Evolutionary conservation across 2,888 invertebrate species (phyloP).

Genomic region (Abrostola tripartita): DNA sequence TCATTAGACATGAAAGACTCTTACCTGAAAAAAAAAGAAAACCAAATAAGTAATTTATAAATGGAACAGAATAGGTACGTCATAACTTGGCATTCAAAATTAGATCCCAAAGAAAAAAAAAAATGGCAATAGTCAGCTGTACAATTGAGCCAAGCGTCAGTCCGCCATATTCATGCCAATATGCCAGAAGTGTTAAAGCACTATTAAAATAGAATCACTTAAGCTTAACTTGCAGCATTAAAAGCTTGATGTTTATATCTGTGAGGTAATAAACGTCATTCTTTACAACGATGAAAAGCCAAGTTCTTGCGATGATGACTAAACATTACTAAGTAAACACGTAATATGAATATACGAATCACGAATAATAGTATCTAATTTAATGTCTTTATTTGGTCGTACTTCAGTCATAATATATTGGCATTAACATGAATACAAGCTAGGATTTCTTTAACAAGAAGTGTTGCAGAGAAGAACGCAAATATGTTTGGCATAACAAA

Average conservation of each 20-base stretch:
- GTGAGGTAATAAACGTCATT: neutral
- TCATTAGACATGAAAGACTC: neutral
- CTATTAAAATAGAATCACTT: neutral
- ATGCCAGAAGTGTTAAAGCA: neutral
- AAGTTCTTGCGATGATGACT: neutral
- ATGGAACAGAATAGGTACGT: neutral
- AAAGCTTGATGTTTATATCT: neutral
- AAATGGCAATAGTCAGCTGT: no score
- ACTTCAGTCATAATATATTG: neutral
- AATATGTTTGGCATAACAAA: neutral
- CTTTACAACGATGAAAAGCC: neutral
- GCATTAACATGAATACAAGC: neutral
- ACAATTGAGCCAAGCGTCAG: no score
- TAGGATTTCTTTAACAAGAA: neutral
- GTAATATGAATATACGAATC: neutral
- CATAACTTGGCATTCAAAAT: neutral
- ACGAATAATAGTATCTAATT: slow-evolving; percentile 1
- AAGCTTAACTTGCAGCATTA: neutral
- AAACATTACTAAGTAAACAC: neutral
- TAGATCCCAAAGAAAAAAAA: neutral
- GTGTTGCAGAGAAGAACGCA: neutral
- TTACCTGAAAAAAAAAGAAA: slow-evolving; percentile 48
- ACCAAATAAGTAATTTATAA: slow-evolving; percentile 6
- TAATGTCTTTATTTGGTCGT: neutral
- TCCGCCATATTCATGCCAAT: neutral